These are phyloP conservation scores for Bradypodion pumilum DNA, from an alignment of 2,797 vertebrate species.

Conservation along the genomic window DNA sequence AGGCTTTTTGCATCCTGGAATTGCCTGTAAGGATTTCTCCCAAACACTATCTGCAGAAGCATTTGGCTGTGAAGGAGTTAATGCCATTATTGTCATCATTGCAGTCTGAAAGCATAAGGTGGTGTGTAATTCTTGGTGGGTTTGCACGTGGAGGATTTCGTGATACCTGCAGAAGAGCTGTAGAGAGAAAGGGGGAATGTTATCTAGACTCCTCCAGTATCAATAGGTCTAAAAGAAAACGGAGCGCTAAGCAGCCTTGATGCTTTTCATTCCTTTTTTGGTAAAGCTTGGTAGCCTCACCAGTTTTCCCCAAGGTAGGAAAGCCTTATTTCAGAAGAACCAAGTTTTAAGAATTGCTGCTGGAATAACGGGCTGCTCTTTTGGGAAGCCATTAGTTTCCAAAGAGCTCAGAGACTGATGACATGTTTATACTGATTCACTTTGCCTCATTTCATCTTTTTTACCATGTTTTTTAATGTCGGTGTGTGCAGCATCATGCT, in stretches of 20 bases:
- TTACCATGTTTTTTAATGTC: neutral
- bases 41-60: neutral
- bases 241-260: neutral
- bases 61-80: constrained; percentile 12
- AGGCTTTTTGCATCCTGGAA: constrained; percentile 30
- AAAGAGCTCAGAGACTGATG: constrained; percentile 47
- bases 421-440: constrained; percentile 49
- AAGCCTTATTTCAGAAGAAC: constrained; percentile 63
- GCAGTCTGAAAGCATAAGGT: constrained; percentile 5
- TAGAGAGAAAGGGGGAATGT: constrained; percentile 37
- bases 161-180: neutral
- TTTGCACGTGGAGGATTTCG: neutral
- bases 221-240: neutral
- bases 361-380: constrained; percentile 55
- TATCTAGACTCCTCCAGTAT: neutral
- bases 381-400: constrained; percentile 67
- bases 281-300: constrained; percentile 47
- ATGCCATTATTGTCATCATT: neutral
- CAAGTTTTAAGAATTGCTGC: constrained; percentile 64
- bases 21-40: constrained; percentile 13
- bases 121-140: neutral
- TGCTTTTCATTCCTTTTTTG: constrained; percentile 52
- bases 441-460: neutral
- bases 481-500: too few species aligned
- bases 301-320: constrained; percentile 55